Base-by-base conservation (phyloP, 2,113 vertebrate genomes). In the Clinocottus analis region DNA sequence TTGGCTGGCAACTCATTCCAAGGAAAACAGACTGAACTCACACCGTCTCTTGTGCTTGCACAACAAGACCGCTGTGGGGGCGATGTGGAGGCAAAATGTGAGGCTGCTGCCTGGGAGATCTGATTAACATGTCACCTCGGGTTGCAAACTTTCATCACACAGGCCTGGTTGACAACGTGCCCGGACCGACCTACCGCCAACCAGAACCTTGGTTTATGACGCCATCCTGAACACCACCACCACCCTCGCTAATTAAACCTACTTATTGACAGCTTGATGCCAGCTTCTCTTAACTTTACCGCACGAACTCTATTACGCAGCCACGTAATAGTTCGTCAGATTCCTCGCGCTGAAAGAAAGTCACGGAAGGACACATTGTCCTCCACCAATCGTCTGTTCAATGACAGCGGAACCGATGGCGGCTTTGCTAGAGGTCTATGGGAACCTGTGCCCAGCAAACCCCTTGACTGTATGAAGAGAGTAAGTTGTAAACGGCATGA, bases 101-200 rank as follows among this genome's bases (percentile, higher is more conserved):
- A 29, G 43, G 69, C 72, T 71, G 39, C 51, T 72, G 65, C 72
- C 79, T 85, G 70, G 25, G 70, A 84, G 71, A 75, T 80, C 83
- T 83, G 74, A 89, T 89, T 82, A 92, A 91, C 80, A 67, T 58
- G 82, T 86, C 85, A 89, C 87, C 75, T 87, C 16, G 2, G 82
- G 66, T 83, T 71, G 82, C 41, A 85, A 11, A 78, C 55, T 79
- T 60, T 86, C 79, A 91, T 85, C 85, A 72, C 73, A 72, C 56
- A 85, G 59, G 65, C 68, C 75, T 61, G 65, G 51, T 85, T 86
- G 80, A 87, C 80, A 75, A 58, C 55, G 55, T 71, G 80, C 82
- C 81, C 67, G 11, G 68, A 41, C n/a, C 2, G 14, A 69, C 64
- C 55, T n/a, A 55, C 35, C 27, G 62, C 53, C 60, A 65, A 68